These are phyloP conservation scores for Alouatta palliata DNA, from an alignment of 2,113 vertebrate species.

Conservation along the genomic window DNA sequence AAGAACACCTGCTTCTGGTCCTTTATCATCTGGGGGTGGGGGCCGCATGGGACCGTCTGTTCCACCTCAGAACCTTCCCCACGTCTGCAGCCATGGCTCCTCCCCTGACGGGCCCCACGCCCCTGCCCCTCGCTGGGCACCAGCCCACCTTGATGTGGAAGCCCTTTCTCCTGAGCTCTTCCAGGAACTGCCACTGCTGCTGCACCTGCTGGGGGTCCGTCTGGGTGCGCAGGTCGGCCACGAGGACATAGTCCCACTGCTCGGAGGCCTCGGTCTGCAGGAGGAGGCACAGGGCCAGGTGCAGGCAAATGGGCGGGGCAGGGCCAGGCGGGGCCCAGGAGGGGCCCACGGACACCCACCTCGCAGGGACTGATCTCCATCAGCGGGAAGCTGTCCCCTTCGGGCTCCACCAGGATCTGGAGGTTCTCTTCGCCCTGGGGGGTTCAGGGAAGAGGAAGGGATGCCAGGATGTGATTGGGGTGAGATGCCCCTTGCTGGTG, in stretches of 20 bases:
- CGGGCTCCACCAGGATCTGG: not conserved
- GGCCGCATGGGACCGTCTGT: rapidly evolving
- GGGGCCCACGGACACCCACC: not conserved
- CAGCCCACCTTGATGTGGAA: slow-evolving; percentile 85
- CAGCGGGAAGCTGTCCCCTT: slow-evolving; percentile 21
- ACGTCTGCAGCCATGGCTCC: not conserved
- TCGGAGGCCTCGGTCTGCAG: not conserved
- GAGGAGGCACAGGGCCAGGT: too few species aligned
- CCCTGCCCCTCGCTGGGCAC: not conserved
- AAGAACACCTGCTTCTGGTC: slow-evolving; percentile 86
- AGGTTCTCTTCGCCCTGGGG: not conserved
- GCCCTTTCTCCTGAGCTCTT: slow-evolving; percentile 83
- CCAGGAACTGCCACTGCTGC: slow-evolving; percentile 87
- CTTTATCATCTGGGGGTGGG: slow-evolving; percentile 76
- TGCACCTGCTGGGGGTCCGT: not conserved
- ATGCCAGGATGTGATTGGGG: not conserved
- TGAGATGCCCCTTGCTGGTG: too few species aligned
- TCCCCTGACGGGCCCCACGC: not conserved
- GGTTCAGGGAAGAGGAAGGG: not conserved
- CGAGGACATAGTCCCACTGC: slow-evolving; percentile 90
- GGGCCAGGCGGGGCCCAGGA: rapidly evolving
- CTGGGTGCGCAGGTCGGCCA: slow-evolving; percentile 76
- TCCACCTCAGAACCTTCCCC: not conserved
- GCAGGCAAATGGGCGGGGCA: not conserved
- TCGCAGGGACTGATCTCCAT: not conserved